Evolutionary conservation across 2,797 vertebrate genomes (phyloP).

Genomic region (Saguinus oedipus): DNA sequence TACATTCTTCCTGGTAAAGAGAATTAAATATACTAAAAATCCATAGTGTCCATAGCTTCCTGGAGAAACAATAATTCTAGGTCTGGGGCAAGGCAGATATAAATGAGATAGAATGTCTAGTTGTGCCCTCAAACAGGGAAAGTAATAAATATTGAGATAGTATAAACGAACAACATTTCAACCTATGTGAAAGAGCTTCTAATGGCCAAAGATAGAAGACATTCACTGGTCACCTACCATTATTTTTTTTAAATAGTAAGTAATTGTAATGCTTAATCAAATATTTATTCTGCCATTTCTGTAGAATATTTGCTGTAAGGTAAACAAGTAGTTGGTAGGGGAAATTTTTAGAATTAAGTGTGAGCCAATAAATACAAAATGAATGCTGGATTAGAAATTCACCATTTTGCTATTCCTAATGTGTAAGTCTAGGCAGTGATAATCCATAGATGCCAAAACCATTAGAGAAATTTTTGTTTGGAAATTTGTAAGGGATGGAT

Average conservation of each 20-base stretch:
- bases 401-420: neutral
- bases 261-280: neutral
- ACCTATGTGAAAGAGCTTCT: neutral
- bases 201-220: neutral
- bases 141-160: neutral
- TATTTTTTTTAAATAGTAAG: neutral
- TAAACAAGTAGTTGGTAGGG: neutral
- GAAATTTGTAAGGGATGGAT: neutral
- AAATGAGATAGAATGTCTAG: neutral
- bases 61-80: neutral
- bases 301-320: neutral
- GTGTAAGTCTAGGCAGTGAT: neutral
- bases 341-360: neutral
- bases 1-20: neutral
- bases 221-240: neutral
- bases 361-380: neutral
- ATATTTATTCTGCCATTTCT: neutral
- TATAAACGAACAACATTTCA: neutral
- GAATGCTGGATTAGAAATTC: neutral
- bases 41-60: fast-evolving
- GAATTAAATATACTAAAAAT: neutral
- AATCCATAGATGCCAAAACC: neutral
- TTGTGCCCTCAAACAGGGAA: neutral
- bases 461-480: neutral
- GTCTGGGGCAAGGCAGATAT: neutral